phyloP scores from a whole-genome alignment of 2,888 invertebrate species.

The Pedicia rivosa region DNA sequence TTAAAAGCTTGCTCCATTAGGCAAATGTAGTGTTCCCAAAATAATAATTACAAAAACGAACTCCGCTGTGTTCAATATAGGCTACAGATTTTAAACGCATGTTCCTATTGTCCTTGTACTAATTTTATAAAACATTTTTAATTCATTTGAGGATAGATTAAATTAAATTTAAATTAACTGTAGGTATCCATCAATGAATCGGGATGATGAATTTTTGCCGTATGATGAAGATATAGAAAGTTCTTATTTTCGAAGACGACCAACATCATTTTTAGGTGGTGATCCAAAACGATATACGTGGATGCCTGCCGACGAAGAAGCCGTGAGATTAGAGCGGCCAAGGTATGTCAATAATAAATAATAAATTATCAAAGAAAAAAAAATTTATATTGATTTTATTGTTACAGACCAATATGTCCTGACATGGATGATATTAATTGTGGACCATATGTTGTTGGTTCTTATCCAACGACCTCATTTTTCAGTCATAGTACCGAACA shows the following conservation, averaged over 20 bases:
- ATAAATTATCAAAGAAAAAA: too few species aligned
- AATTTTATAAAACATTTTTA: too few species aligned
- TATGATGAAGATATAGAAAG: slow-evolving; percentile 60
- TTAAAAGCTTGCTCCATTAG: too few species aligned
- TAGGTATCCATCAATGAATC: slow-evolving; percentile 43
- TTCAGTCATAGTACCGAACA: slow-evolving; percentile 29
- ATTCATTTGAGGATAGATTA: too few species aligned
- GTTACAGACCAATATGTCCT: slow-evolving; percentile 13
- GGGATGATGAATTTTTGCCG: slow-evolving; percentile 41
- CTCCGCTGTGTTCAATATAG: too few species aligned
- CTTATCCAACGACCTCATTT: slow-evolving; percentile 17
- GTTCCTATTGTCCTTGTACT: too few species aligned
- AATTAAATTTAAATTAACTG: too few species aligned
- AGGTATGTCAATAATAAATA: slow-evolving; percentile 31
- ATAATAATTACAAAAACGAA: too few species aligned
- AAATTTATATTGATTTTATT: not conserved
- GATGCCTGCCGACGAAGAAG: slow-evolving; percentile 62
- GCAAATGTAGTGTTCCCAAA: too few species aligned
- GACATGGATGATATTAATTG: slow-evolving; percentile 13
- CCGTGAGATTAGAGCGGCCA: slow-evolving; percentile 56
- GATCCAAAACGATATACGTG: slow-evolving; percentile 62
- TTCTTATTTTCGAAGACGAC: slow-evolving; percentile 66
- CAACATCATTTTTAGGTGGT: slow-evolving; percentile 53
- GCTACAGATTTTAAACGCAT: too few species aligned
- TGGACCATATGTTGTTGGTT: slow-evolving; percentile 15